Base-by-base conservation (phyloP, 2,888 invertebrate species). In the Lapara coniferarum region DNA sequence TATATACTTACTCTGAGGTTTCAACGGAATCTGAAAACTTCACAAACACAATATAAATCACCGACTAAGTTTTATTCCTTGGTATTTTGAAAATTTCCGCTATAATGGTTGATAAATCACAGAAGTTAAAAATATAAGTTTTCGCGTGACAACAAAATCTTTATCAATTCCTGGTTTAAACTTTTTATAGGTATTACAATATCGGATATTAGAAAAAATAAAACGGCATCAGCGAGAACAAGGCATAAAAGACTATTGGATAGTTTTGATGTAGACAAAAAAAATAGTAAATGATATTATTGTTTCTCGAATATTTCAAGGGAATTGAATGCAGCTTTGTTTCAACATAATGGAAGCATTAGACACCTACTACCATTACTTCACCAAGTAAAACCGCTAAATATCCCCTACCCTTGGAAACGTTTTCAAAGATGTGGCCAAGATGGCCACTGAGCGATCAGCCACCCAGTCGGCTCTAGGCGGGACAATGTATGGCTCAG, bases 31-130 rank as follows among this genome's bases (percentile, higher is more conserved):
- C 6, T 30, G 10, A 13, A 52, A 53, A 53, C 30, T 53, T 66
- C 14, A 25, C 66, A 52, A n/a, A 52, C 14, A 49, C 66, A 53
- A 16, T 66, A 66, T 66, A 52, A 66, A 52, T 66, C 63, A 49
- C 63, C 19, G 19, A 46, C 19, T 19, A 59, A 63, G 46, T 63
- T 63, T 57, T 13, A 14, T 57, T 13, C 19, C 19, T 8, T 13
- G 63, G 46, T 63, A 49, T 63, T 63, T 19, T 63, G 1, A 63
- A 63, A 46, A 19, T 63, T 63, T 46, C 49, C 25, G 49, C 46
- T 25, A 46, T 13, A 49, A 13, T 63, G 37, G 57, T 37, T 63
- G 49, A 59, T 59, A 59, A 59, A 63, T 63, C 19, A 49, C 44
- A 19, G 2, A 19, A 63, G 46, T 46, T 59, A 12, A 56, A 25